Conservation (phyloP, 1,140 invertebrate genomes). For the Palaemon carinicauda region DNA sequence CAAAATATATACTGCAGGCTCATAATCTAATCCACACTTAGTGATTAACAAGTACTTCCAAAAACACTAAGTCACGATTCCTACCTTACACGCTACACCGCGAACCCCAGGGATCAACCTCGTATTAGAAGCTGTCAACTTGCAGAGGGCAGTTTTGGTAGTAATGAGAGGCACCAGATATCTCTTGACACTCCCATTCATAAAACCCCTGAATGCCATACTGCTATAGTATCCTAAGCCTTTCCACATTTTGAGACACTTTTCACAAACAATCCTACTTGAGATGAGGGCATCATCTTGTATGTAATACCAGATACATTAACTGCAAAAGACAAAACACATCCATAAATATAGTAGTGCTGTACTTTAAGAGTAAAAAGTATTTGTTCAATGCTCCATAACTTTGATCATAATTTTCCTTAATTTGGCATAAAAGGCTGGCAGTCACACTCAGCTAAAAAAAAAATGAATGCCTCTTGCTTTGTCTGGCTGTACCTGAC, state of each 20-base stretch:
- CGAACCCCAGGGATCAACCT: conserved; percentile 28
- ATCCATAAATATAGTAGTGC: no score
- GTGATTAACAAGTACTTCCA: neutral
- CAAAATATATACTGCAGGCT: no score
- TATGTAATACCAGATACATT: no score
- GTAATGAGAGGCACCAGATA: neutral
- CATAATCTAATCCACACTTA: neutral
- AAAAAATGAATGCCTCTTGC: no score
- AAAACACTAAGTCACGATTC: neutral
- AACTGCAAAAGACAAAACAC: no score
- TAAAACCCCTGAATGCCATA: neutral
- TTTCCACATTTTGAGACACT: neutral
- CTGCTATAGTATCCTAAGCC: neutral
- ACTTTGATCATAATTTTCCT: no score
- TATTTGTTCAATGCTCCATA: no score
- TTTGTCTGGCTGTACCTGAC: no score
- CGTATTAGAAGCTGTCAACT: conserved; percentile 1
- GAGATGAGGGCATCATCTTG: no score
- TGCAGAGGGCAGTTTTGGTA: conserved; percentile 9
- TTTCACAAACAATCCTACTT: neutral
- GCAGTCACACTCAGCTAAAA: no score
- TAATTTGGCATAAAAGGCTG: no score
- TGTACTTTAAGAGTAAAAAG: no score
- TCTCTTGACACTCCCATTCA: neutral
- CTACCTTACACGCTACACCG: conserved; percentile 40